These are phyloP conservation scores for Osedax fenrisi DNA, from an alignment of 2,888 invertebrate species.

Conservation along the genomic window DNA sequence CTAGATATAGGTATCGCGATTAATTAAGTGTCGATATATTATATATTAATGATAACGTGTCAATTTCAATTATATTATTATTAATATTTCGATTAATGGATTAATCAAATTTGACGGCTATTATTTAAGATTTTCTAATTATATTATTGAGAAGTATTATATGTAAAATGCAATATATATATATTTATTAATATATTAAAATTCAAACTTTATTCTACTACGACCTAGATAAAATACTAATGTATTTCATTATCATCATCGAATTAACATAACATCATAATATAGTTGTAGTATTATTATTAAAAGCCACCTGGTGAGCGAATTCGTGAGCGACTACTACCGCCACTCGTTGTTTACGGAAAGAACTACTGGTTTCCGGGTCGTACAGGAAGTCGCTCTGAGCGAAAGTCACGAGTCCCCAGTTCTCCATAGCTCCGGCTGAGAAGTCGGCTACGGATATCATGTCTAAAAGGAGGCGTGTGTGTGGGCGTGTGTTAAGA, in stretches of 20 bases:
- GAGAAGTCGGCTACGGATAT: constrained; percentile 49
- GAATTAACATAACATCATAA: too few relatives aligned
- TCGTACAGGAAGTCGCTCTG: constrained; percentile 45
- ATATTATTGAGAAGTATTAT: too few relatives aligned
- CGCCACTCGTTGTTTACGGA: constrained; percentile 43
- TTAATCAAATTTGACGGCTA: too few relatives aligned
- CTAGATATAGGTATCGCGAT: not conserved
- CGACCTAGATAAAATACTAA: too few relatives aligned
- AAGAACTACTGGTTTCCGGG: constrained; percentile 39
- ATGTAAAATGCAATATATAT: not conserved
- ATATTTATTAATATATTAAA: too few relatives aligned
- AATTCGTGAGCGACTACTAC: constrained; percentile 48
- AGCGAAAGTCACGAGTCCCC: constrained; percentile 49
- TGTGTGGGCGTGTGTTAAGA: not conserved
- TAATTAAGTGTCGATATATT: not conserved
- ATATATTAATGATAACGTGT: not conserved
- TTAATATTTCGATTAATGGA: too few relatives aligned
- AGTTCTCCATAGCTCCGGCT: constrained; percentile 51
- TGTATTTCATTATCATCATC: too few relatives aligned
- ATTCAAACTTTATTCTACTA: too few relatives aligned
- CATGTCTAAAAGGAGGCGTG: constrained; percentile 41
- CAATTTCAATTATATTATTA: too few relatives aligned
- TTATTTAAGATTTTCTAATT: too few relatives aligned
- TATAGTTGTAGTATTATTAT: too few relatives aligned
- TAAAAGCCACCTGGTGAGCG: constrained; percentile 46